Percentiles rank a stretch among this genome's conserved stretches.
phyloP scores from a whole-genome alignment of 2,888 invertebrate genomes.

The Malthinus flaveolus region DNA sequence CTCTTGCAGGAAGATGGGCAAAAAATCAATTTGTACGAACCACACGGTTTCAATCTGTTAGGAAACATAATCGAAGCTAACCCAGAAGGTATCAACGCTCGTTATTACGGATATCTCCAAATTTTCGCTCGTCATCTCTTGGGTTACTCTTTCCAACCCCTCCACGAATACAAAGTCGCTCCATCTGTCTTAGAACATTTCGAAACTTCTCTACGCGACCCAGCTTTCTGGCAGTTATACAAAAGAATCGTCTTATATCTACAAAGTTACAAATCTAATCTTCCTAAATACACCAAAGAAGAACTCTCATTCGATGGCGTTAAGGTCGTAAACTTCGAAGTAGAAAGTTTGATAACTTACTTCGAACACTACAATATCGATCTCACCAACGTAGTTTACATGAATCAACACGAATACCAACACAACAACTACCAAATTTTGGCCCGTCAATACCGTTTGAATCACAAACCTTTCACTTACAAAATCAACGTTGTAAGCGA shows the following conservation, averaged over 20 bases:
- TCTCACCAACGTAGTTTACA: slow-evolving; percentile 60
- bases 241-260: slow-evolving; percentile 64
- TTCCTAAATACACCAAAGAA: slow-evolving; percentile 64
- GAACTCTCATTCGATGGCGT: slow-evolving; percentile 66
- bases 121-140: slow-evolving; percentile 62
- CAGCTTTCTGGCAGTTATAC: slow-evolving; percentile 69
- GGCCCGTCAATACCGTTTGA: slow-evolving; percentile 70
- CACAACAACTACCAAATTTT: slow-evolving; percentile 56
- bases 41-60: slow-evolving; percentile 66
- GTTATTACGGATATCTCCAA: slow-evolving; percentile 63
- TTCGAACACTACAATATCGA: slow-evolving; percentile 68
- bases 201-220: slow-evolving; percentile 68
- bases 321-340: slow-evolving; percentile 63
- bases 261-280: slow-evolving; percentile 61
- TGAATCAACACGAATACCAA: slow-evolving; percentile 55
- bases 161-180: slow-evolving; percentile 53
- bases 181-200: slow-evolving; percentile 68
- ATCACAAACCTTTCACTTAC: slow-evolving; percentile 69
- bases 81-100: slow-evolving; percentile 62
- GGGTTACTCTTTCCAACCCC: slow-evolving; percentile 52
- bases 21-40: slow-evolving; percentile 61
- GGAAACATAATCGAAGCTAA: slow-evolving; percentile 69
- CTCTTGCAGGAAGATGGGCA: slow-evolving; percentile 51
- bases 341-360: slow-evolving; percentile 69
- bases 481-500: slow-evolving; percentile 64